Evolutionary conservation across 2,888 invertebrate species (phyloP).

Genomic region (Camponotus fellah): DNA sequence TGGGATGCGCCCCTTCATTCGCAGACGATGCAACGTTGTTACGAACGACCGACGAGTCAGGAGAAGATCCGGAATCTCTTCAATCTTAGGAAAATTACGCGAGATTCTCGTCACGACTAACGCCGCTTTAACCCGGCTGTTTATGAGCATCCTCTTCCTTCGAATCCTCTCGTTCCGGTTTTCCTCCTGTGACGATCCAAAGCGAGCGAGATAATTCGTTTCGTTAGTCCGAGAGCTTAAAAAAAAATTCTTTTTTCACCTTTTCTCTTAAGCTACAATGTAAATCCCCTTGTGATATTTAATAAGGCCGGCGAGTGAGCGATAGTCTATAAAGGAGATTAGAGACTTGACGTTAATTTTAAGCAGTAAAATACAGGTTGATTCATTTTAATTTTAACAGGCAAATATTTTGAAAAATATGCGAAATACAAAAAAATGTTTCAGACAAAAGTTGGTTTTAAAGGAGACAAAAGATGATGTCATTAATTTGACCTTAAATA

Average conservation of each 20-base stretch:
- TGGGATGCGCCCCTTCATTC: constrained; percentile 30
- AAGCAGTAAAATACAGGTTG: not conserved
- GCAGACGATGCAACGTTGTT: constrained; percentile 28
- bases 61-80: constrained; percentile 20
- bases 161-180: not conserved
- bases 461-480: no score
- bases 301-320: not conserved
- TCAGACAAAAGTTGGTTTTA: no score
- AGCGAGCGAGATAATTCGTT: not conserved
- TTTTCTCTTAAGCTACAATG: not conserved
- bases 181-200: not conserved
- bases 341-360: not conserved
- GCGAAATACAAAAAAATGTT: no score
- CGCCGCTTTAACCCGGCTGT: constrained; percentile 32
- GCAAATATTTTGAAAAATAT: no score
- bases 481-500: no score
- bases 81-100: constrained; percentile 42
- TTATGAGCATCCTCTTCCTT: constrained; percentile 32
- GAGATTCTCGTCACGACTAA: constrained; percentile 48
- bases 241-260: not conserved
- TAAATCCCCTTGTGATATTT: constrained; percentile 10
- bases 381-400: no score
- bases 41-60: not conserved
- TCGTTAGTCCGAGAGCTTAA: not conserved
- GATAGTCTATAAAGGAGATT: not conserved